phyloP scores from a whole-genome alignment of 2,113 vertebrate genomes.

The Zeus faber region DNA sequence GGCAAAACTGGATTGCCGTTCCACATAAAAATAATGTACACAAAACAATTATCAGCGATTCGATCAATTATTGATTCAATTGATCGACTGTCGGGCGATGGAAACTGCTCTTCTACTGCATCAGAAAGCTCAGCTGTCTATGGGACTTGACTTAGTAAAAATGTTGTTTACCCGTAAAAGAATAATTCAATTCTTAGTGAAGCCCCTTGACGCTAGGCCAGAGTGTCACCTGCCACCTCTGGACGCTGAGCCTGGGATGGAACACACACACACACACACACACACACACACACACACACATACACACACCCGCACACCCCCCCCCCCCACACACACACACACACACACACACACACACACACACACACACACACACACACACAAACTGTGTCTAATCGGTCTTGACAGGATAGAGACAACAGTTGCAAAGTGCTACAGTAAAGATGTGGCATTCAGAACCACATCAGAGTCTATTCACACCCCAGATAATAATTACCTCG shows the following conservation, averaged over 20 bases:
- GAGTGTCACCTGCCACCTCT: conserved; percentile 60
- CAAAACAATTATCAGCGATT: no score
- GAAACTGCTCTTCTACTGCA: no score
- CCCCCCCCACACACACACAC: conserved; percentile 40
- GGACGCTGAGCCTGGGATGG: no score
- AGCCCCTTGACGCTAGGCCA: conserved; percentile 49
- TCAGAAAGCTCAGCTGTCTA: no score
- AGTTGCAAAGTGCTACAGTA: neutral
- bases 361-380: conserved; percentile 12
- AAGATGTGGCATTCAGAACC: conserved; percentile 16
- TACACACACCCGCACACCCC: conserved; percentile 21
- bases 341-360: conserved; percentile 10
- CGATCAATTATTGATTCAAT: no score
- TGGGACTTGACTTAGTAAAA: no score
- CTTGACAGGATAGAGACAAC: neutral
- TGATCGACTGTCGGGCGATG: no score
- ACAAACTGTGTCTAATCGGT: conserved; percentile 32
- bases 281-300: neutral
- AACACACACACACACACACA: conserved; percentile 1
- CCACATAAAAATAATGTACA: no score
- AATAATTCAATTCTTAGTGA: no score
- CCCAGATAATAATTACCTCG: conserved; percentile 41
- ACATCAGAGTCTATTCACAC: conserved; percentile 23
- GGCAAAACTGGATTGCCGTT: no score
- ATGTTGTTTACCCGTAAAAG: no score